Conservation (phyloP, 2,797 vertebrate species). For the Mico argentatus region DNA sequence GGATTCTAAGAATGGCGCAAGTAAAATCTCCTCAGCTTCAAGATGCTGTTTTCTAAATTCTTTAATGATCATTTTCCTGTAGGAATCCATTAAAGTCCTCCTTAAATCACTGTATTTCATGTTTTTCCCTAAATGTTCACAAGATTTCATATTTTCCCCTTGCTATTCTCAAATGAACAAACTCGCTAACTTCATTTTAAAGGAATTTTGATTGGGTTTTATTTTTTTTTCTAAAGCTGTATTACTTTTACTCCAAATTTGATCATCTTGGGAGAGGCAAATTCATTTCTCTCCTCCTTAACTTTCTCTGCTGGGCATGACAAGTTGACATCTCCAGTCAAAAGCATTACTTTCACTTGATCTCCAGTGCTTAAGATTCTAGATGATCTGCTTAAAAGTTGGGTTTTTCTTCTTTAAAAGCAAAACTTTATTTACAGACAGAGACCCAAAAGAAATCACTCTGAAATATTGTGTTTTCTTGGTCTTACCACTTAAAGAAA, state of each 20-base stretch:
- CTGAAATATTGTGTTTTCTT: neutral
- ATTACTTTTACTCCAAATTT: neutral
- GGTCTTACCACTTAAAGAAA: neutral
- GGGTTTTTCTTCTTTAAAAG: neutral
- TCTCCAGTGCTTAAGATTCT: neutral
- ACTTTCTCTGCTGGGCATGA: neutral
- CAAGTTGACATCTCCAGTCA: neutral
- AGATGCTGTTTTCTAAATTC: neutral
- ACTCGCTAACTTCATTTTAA: neutral
- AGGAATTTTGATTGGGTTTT: neutral
- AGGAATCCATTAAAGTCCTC: neutral
- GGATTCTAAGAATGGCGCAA: neutral
- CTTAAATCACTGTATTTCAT: neutral
- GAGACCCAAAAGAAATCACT: neutral
- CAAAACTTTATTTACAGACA: neutral
- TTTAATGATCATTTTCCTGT: neutral
- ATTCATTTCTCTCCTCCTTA: conserved; percentile 14
- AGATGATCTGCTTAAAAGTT: neutral
- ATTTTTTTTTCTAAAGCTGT: neutral
- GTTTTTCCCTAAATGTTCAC: neutral
- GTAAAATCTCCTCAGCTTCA: neutral
- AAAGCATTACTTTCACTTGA: neutral
- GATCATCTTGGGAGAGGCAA: neutral
- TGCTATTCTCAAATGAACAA: neutral
- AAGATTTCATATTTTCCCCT: neutral